phyloP scores from a whole-genome alignment of 2,113 vertebrate species.

The Psammodynastes pulverulentus region DNA sequence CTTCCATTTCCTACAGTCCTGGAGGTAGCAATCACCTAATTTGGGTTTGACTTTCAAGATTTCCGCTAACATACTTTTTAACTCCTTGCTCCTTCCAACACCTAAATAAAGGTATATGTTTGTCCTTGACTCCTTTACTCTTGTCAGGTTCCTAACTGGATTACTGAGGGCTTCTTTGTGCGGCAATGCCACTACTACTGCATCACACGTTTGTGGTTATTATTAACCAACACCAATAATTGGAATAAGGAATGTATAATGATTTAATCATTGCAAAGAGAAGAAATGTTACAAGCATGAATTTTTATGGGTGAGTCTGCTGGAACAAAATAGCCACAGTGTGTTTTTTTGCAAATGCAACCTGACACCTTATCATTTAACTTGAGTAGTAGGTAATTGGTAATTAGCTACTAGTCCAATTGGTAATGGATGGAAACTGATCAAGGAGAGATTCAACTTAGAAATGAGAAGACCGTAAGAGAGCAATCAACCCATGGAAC shows the following conservation, averaged over 20 bases:
- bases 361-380: background rate
- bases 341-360: background rate
- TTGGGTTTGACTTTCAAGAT: background rate
- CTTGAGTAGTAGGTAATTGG: too few relatives aligned
- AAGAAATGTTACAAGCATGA: background rate
- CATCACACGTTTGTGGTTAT: background rate
- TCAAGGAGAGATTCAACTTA: too few relatives aligned
- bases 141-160: background rate
- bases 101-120: background rate
- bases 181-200: background rate
- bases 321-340: background rate
- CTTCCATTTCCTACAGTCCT: fast-evolving
- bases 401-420: too few relatives aligned
- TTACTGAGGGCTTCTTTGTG: background rate
- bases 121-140: background rate
- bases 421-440: too few relatives aligned
- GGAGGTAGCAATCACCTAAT: fast-evolving
- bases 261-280: background rate
- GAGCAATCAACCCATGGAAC: too few relatives aligned
- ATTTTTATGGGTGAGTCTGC: slow-evolving; percentile 9
- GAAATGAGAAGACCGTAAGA: too few relatives aligned
- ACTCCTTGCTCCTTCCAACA: background rate
- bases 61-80: background rate
- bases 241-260: background rate
- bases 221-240: background rate